Conservation (phyloP, 1,140 invertebrate genomes). For the Oryzaephilus surinamensis region DNA sequence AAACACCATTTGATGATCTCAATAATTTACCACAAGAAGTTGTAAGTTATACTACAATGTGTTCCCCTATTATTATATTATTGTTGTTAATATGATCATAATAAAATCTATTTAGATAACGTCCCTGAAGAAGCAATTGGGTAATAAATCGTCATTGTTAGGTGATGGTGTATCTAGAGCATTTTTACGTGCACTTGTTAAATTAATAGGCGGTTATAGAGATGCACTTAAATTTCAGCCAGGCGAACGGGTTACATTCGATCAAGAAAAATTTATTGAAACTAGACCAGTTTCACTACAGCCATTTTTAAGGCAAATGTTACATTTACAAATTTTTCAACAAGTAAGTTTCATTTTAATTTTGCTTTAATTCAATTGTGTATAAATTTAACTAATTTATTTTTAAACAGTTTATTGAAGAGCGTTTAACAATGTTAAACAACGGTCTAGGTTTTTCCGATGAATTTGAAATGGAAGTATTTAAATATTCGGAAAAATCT, state of each 20-base stretch:
- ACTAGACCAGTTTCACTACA: slow-evolving; percentile 71
- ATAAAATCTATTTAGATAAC: slow-evolving; percentile 45
- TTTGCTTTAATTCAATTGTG: slow-evolving; percentile 7
- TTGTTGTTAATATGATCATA: slow-evolving; percentile 3
- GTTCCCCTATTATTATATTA: background rate
- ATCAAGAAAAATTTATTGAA: slow-evolving; percentile 73
- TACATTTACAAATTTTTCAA: slow-evolving; percentile 89
- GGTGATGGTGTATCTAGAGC: slow-evolving; percentile 85
- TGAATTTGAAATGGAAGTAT: slow-evolving; percentile 87
- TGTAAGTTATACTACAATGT: slow-evolving; percentile 40
- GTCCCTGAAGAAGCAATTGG: slow-evolving; percentile 58
- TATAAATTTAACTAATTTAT: slow-evolving; percentile 1
- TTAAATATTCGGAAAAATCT: slow-evolving; percentile 72
- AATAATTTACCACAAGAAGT: slow-evolving; percentile 74
- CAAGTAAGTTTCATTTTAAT: slow-evolving; percentile 66
- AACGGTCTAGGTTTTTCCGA: slow-evolving; percentile 82
- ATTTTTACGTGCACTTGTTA: slow-evolving; percentile 80
- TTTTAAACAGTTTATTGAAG: slow-evolving; percentile 73
- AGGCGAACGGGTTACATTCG: slow-evolving; percentile 76
- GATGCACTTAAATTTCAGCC: slow-evolving; percentile 76
- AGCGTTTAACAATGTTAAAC: slow-evolving; percentile 80
- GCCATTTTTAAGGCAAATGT: slow-evolving; percentile 80
- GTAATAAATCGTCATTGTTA: slow-evolving; percentile 55
- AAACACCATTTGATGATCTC: slow-evolving; percentile 80
- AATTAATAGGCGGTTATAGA: slow-evolving; percentile 85